Conservation (phyloP, 2,797 vertebrate species). For the Tenualosa thibaudeaui region DNA sequence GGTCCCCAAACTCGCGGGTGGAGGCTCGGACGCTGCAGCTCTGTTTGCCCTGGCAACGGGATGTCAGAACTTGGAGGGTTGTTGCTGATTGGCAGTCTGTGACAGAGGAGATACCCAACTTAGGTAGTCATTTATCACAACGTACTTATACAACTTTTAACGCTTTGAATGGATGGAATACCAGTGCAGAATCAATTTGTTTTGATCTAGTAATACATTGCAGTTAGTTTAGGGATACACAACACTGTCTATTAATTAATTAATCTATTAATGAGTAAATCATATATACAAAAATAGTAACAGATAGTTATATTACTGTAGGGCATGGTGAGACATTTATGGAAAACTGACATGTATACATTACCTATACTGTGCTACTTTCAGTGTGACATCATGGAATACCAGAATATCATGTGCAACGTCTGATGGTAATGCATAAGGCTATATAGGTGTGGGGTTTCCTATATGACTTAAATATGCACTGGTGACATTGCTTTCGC, state of each 20-base stretch:
- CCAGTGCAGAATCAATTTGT: not conserved
- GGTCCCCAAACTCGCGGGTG: constrained; percentile 85
- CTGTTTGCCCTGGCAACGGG: constrained; percentile 83
- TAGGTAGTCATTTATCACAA: not conserved
- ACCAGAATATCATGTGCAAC: not conserved
- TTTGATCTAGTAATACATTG: not conserved
- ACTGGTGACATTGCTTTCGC: not conserved
- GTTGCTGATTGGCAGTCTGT: constrained; percentile 82
- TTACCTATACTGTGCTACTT: not conserved
- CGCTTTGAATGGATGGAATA: not conserved
- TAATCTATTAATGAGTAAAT: not conserved
- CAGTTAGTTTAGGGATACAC: not conserved
- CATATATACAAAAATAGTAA: not conserved
- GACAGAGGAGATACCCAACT: constrained; percentile 21
- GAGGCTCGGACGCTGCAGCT: constrained; percentile 82
- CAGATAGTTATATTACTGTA: not conserved
- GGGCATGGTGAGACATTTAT: not conserved
- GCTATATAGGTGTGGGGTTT: not conserved
- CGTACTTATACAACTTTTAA: not conserved
- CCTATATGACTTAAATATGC: not conserved
- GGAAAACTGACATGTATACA: not conserved
- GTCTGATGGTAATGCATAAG: not conserved
- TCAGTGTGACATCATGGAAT: not conserved
- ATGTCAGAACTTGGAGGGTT: constrained; percentile 80
- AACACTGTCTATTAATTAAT: not conserved